These are phyloP conservation scores for Diogma glabrata DNA, from an alignment of 2,888 invertebrate species.

Conservation along the genomic window DNA sequence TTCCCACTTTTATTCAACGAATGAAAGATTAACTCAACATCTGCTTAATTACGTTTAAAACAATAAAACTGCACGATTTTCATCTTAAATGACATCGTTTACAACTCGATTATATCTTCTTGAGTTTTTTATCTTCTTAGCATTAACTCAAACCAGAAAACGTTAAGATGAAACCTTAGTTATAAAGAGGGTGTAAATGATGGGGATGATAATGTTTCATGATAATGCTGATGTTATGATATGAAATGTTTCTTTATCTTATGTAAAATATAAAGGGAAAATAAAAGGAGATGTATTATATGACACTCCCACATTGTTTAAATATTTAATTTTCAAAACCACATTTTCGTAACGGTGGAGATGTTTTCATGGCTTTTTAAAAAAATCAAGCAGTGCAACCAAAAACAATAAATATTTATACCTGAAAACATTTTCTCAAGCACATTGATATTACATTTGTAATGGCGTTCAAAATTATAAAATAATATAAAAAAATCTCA, in stretches of 20 bases:
- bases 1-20: no score
- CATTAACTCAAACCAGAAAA: constrained; percentile 3
- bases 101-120: constrained; percentile 7
- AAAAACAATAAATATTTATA: no score
- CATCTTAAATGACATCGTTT: constrained; percentile 19
- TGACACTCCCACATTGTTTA: no score
- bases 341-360: no score
- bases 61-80: constrained; percentile 17
- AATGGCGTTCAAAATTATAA: no score
- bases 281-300: constrained; percentile 5
- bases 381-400: no score
- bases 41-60: constrained; percentile 1
- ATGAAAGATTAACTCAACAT: no score
- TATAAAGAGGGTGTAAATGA: constrained; percentile 5
- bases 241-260: not conserved
- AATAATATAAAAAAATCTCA: no score
- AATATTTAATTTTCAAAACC: no score
- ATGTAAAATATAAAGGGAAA: not conserved
- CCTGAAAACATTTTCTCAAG: no score
- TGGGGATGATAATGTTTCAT: constrained; percentile 6
- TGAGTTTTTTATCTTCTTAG: constrained; percentile 2
- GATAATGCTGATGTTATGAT: constrained; percentile 7
- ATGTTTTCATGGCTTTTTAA: no score
- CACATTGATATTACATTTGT: no score
- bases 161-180: not conserved